Conservation (phyloP, 2,113 vertebrate genomes). For the Pantherophis guttatus region DNA sequence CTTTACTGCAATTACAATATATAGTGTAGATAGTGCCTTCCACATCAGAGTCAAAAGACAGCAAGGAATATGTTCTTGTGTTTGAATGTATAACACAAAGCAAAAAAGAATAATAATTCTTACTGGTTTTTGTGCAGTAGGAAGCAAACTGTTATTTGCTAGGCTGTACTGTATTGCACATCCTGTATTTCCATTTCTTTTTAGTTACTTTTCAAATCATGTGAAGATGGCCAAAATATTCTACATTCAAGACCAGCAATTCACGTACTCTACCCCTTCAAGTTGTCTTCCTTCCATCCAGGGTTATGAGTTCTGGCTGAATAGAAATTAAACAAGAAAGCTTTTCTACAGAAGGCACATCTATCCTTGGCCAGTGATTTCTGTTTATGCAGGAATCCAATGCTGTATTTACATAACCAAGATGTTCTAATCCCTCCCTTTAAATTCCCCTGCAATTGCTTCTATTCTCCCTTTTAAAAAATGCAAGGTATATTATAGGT, state of each 20-base stretch:
- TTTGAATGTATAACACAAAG: neutral
- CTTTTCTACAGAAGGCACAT: neutral
- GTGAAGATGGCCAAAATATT: neutral
- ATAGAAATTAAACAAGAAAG: neutral
- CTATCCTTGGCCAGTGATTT: neutral
- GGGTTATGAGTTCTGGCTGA: neutral
- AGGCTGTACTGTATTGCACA: neutral
- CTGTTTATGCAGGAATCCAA: neutral
- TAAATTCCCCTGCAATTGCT: neutral
- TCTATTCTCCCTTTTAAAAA: neutral
- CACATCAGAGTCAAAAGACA: neutral
- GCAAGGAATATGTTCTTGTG: neutral
- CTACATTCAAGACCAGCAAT: neutral
- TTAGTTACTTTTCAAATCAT: neutral
- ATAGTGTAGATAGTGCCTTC: neutral
- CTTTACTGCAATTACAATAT: neutral
- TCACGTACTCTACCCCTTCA: neutral
- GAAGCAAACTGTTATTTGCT: neutral
- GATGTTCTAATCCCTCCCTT: neutral
- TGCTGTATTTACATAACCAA: neutral
- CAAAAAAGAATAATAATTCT: neutral
- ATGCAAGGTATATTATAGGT: too few species aligned
- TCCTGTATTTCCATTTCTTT: neutral
- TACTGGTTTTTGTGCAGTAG: neutral
- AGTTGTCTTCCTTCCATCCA: neutral